Base-by-base conservation (phyloP, 2,888 invertebrate genomes). In the Perdita meconis region DNA sequence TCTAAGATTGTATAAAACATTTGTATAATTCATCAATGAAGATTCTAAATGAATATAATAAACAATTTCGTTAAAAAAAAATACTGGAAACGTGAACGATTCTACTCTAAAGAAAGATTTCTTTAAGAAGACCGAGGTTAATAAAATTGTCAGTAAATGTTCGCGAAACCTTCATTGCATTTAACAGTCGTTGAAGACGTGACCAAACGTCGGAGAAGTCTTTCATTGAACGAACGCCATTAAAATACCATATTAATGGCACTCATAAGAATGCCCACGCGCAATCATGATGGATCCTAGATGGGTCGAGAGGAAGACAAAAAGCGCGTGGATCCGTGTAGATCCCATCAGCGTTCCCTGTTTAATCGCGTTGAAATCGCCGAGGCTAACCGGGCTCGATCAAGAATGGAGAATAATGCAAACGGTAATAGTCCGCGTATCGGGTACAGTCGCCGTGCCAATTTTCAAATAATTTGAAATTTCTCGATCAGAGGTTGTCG, bases 401-500 rank as follows among this genome's bases (percentile, higher is more conserved):
- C 66, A 55, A 76, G 76, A 63, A 76, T 61, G 51, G 66, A 19
- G 63, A 76, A 53, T 72, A 76, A 76, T 38, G 66, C 51, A 34
- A 4, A n/a, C 44, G 26, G 60, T 68, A 55, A 74, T 74, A 70
- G 71, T 59, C 57, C 36, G 70, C 26, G 50, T 24, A 56, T 34
- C 30, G 16, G 13, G 74, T 44, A 53, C 63, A 64, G 74, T 64
- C 63, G 71, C 13, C 51, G 44, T 12, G 44, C 30, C 74, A 53
- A 74, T 74, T 74, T 72, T 72, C 72, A 66, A 72, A 72, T 72
- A 76, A 76, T 72, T 66, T 59, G 55, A 72, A 76, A 72, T 76
- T 72, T 61, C 57, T 63, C 57, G 64, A 34, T 50, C 47, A 19
- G 30, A 30, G 30, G 6, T 30, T 2, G 30, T n/a, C n/a, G n/a